A percentile compares a stretch with the other conserved stretches of the same genome.
Conservation (phyloP, 2,113 vertebrate genomes). For the Suncus etruscus region DNA sequence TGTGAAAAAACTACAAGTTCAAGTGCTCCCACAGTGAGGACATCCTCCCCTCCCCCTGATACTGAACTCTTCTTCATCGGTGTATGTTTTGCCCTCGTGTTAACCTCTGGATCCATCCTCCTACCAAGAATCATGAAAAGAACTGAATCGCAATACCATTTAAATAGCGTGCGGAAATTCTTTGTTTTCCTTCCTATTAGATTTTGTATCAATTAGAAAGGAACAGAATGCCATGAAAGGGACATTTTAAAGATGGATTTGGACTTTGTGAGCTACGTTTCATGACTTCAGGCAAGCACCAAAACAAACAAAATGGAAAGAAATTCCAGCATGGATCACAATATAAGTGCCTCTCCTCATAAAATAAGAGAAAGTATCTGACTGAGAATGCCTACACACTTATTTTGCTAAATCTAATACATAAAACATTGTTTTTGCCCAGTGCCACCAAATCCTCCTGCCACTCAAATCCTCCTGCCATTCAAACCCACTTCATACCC, state of each 20-base stretch:
- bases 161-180: constrained; percentile 54
- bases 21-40: constrained; percentile 25
- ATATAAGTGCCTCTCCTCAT: constrained; percentile 48
- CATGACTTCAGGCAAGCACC: constrained; percentile 70
- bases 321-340: constrained; percentile 54
- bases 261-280: constrained; percentile 64
- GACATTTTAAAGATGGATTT: constrained; percentile 52
- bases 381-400: constrained; percentile 63
- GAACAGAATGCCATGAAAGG: constrained; percentile 31
- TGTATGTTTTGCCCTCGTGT: constrained; percentile 51
- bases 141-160: constrained; percentile 58
- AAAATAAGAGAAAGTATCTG: constrained; percentile 59
- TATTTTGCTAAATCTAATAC: constrained; percentile 47
- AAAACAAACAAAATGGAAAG: constrained; percentile 82
- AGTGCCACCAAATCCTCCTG: background rate
- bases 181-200: constrained; percentile 67
- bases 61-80: constrained; percentile 12
- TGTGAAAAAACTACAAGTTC: too few species aligned
- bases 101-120: constrained; percentile 43
- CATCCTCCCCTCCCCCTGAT: background rate
- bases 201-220: constrained; percentile 67
- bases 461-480: background rate
- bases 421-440: background rate
- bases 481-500: constrained; percentile 31
- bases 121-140: constrained; percentile 66